Evolutionary conservation across 2,797 vertebrate species (phyloP), one percentile per base, ranked within the genome.

Genomic region (Pipistrellus pipistrellus): DNA sequence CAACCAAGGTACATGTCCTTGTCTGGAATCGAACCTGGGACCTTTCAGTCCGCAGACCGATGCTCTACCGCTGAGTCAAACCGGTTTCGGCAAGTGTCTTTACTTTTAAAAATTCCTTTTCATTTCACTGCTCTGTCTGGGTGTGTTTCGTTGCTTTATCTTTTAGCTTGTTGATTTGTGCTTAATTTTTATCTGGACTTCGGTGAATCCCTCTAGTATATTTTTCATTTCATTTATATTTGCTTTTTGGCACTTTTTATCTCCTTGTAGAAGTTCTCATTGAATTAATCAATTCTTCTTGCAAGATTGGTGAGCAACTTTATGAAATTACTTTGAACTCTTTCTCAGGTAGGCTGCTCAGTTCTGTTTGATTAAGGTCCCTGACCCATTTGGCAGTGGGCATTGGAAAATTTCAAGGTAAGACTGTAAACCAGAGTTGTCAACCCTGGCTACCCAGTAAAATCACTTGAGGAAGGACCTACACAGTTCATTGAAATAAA

Each of bases 361-460:
- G 57, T 38, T 81, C 55, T 41, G 57, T 41, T 46, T 62, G 11
- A 81, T 62, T 62, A 62, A 81, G 17, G 17, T 44, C 78, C 38
- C 27, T 62, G 6, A 44, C 1, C 32, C n/a, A 75, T 83, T 83
- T 78, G 86, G 48, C 27, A 80, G 25, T 1, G 48, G 55, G 71
- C 11, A 23, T 51, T 75, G 17, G 71, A 90, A 73, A 86, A 53
- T 75, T 72, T 78, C 71, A 78, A 84, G 44, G 35, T 62, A 59
- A 95, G 87, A n/a, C 41, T 81, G 32, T 80, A 92, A 69, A 55
- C 14, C 17, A 87, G n/a, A 76, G 38, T 27, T 78, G 75, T 44
- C 21, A 17, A 38, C 30, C 53, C 23, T 62, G 44, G 23, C 32
- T 66, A 77, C 32, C 73, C 21, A 27, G 38, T 38, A 93, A 55